Conservation (phyloP, 2,797 vertebrate genomes). For the Paramormyrops hopkinsi region DNA sequence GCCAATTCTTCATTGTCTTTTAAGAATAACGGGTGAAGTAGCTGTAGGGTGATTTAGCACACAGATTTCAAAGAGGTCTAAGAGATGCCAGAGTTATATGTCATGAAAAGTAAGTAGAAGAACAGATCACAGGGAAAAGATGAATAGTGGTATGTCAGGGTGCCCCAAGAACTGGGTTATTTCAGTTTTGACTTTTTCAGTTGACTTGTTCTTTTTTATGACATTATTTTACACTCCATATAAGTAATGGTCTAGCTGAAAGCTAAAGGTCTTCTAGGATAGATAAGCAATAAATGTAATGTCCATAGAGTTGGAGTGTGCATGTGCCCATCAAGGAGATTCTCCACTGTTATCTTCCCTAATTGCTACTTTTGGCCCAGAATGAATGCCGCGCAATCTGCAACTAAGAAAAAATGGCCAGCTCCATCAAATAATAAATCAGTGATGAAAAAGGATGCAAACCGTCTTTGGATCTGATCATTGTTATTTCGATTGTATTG, state of each 20-base stretch:
- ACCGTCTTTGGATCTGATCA: neutral
- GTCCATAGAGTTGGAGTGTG: neutral
- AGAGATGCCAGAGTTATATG: constrained; percentile 48
- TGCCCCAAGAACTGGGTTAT: constrained; percentile 35
- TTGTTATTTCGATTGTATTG: neutral
- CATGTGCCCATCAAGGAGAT: neutral
- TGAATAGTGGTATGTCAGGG: constrained; percentile 41
- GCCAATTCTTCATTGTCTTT: constrained; percentile 35
- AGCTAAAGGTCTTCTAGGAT: neutral
- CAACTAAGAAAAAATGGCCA: neutral
- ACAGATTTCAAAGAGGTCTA: constrained; percentile 40
- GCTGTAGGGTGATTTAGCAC: constrained; percentile 39
- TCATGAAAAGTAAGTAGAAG: constrained; percentile 39
- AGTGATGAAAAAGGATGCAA: neutral
- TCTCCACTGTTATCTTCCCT: neutral
- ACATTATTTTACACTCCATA: neutral
- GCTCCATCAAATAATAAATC: neutral
- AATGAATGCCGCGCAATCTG: neutral
- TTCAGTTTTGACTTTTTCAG: constrained; percentile 14
- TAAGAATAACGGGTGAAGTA: constrained; percentile 40
- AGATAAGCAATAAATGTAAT: neutral
- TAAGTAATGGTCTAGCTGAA: neutral
- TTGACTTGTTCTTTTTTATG: constrained; percentile 1
- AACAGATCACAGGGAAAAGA: constrained; percentile 47
- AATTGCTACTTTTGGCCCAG: neutral